Evolutionary conservation across 2,888 invertebrate genomes (phyloP), one percentile per base, ranked within the genome.

Genomic region (Labia minor): DNA sequence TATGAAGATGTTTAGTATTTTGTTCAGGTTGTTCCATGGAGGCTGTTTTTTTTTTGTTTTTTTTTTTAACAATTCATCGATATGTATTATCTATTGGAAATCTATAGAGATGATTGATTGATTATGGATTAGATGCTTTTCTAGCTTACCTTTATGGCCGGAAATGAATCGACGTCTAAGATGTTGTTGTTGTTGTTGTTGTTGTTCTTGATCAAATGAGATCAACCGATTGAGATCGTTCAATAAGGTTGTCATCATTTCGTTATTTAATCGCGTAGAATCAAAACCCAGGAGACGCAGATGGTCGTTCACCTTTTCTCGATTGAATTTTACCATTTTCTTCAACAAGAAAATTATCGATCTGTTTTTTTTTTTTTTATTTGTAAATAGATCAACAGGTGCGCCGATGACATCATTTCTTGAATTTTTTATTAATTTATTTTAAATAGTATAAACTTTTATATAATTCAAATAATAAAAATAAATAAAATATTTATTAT

Each of bases 1-100:
- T 49, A 49, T 49, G 16, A 49, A 49, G 49, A 49, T 49, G 49
- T 49, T 49, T 49, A 49, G 49, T 49, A 49, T 49, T 49, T 49
- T 49, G 49, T 49, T 49, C 49, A 49, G 49, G 49, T 49, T 49
- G 49, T 49, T 49, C n/a, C 2, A n/a, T n/a, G n/a, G n/a, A n/a
- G n/a, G n/a, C n/a, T n/a, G n/a, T n/a, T n/a, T n/a, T n/a, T n/a
- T n/a, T n/a, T n/a, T n/a, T n/a, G n/a, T n/a, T n/a, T n/a, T n/a
- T 14, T 49, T 49, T 49, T 16, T 4, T 14, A 16, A 49, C 49
- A 49, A 49, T 16, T 49, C 14, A 49, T 11, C 3, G 14, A 49
- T 49, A 49, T 49, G 26, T 8, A 26, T 6, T 26, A 26, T 26
- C 26, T 26, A 26, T 26, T 8, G 26, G 8, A 8, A 26, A 6